These are phyloP conservation scores for Panulirus ornatus DNA, from an alignment of 1,140 invertebrate species.

Conservation along the genomic window DNA sequence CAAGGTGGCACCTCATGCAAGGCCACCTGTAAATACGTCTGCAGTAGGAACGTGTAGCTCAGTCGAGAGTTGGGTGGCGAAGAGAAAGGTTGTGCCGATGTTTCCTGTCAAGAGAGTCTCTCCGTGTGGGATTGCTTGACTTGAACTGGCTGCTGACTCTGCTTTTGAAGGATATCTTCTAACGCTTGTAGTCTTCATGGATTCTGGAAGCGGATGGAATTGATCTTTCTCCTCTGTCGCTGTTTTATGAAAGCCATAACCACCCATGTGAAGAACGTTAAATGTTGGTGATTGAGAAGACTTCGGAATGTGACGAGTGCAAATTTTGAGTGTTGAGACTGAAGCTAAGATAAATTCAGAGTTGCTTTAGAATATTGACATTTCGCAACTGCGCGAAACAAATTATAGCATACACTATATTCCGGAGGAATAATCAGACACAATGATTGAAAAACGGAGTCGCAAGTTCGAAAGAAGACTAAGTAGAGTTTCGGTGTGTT, in stretches of 20 bases:
- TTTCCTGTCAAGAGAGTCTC: slow-evolving; percentile 30
- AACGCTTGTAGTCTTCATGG: background rate
- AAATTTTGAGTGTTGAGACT: background rate
- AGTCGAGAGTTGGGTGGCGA: slow-evolving; percentile 13
- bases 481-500: slow-evolving; percentile 10
- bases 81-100: slow-evolving; percentile 10
- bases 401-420: too few relatives aligned
- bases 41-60: background rate
- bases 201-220: background rate
- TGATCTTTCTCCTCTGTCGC: background rate
- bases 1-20: background rate
- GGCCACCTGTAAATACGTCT: background rate
- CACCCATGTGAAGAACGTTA: background rate
- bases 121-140: slow-evolving; percentile 25
- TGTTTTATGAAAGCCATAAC: background rate
- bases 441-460: slow-evolving; percentile 9
- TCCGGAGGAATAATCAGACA: too few relatives aligned
- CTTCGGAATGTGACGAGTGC: background rate
- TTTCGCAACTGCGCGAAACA: too few relatives aligned
- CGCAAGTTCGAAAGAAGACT: slow-evolving; percentile 15
- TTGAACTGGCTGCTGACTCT: slow-evolving; percentile 7
- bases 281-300: background rate
- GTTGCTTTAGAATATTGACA: too few relatives aligned
- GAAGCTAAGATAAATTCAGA: background rate
- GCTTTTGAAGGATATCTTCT: background rate